These are phyloP conservation scores for Atlantisia rogersi DNA, from an alignment of 2,113 vertebrate species.

Conservation along the genomic window DNA sequence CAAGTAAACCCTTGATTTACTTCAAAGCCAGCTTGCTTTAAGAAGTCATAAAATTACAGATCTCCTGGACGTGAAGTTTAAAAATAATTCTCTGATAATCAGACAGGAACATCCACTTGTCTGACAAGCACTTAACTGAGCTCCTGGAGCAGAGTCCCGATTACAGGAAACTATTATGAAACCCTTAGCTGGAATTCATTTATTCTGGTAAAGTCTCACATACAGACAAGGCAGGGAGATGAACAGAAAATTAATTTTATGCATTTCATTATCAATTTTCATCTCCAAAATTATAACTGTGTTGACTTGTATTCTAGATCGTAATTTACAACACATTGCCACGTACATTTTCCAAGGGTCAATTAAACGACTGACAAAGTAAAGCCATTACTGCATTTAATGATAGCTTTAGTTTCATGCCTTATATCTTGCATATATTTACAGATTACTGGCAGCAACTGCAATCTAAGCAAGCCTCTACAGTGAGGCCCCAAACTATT, in stretches of 20 bases:
- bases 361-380: constrained; percentile 26
- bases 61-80: background rate
- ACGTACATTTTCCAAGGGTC: background rate
- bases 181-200: background rate
- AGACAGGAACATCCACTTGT: background rate
- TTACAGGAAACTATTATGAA: background rate
- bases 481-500: background rate
- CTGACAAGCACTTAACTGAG: background rate
- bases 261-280: background rate
- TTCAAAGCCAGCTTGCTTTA: background rate
- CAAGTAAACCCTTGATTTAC: background rate
- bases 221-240: background rate
- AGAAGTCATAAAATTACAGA: background rate
- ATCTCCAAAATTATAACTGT: background rate
- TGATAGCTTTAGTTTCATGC: constrained; percentile 24
- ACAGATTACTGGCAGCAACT: background rate
- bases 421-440: background rate
- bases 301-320: background rate
- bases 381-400: constrained; percentile 34
- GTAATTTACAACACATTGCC: background rate
- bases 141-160: background rate
- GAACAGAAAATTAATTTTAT: background rate
- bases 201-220: background rate
- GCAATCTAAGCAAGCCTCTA: background rate
- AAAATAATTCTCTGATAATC: background rate